These are phyloP conservation scores for Centropus bengalensis DNA, from an alignment of 2,113 vertebrate species.

Conservation along the genomic window DNA sequence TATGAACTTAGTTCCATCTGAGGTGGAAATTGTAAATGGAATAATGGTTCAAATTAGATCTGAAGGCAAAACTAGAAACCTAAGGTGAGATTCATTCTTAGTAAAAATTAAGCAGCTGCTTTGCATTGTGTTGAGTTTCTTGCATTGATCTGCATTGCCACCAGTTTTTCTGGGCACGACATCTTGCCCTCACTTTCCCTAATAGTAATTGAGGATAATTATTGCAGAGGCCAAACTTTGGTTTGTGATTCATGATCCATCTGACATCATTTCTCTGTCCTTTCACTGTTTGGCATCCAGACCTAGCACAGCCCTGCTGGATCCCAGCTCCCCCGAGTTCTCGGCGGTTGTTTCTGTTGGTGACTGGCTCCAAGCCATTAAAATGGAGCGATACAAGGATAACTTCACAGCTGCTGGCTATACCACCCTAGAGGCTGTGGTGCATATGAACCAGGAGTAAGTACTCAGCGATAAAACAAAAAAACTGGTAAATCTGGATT, in stretches of 20 bases:
- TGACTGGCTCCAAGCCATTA: slow-evolving; percentile 95
- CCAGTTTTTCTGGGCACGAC: not conserved
- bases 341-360: slow-evolving; percentile 87
- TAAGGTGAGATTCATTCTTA: not conserved
- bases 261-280: not conserved
- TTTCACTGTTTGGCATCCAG: slow-evolving; percentile 65
- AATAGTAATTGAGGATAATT: not conserved
- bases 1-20: not conserved
- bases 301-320: slow-evolving; percentile 90
- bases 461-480: slow-evolving; percentile 77
- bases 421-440: slow-evolving; percentile 91
- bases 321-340: slow-evolving; percentile 90
- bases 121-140: not conserved
- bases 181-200: not conserved
- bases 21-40: not conserved
- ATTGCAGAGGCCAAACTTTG: not conserved
- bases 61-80: not conserved
- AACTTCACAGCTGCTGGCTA: slow-evolving; percentile 96
- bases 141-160: not conserved
- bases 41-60: not conserved
- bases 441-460: slow-evolving; percentile 98
- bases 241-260: not conserved
- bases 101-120: not conserved
- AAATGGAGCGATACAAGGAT: slow-evolving; percentile 96
- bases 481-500: slow-evolving; percentile 83